These are phyloP conservation scores for Pachyrhynchus sulphureomaculatus DNA, from an alignment of 1,140 invertebrate species.

Conservation along the genomic window DNA sequence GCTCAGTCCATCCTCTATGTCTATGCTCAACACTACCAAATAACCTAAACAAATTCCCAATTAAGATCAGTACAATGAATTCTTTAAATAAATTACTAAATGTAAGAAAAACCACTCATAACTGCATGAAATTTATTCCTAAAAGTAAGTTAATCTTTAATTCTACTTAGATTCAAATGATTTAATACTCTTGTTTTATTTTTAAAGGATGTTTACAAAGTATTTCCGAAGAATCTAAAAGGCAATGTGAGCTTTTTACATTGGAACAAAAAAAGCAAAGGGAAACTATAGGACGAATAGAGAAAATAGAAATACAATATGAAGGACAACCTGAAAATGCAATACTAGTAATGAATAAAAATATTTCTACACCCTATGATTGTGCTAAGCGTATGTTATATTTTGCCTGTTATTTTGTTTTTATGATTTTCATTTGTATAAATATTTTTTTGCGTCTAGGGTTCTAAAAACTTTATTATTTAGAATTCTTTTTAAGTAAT, in stretches of 20 bases:
- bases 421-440: too few relatives aligned
- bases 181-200: background rate
- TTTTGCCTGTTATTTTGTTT: too few relatives aligned
- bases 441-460: too few relatives aligned
- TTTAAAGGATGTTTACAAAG: constrained; percentile 48
- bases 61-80: too few relatives aligned
- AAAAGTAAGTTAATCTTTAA: background rate
- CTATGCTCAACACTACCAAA: too few relatives aligned
- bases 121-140: background rate
- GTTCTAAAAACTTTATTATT: too few relatives aligned
- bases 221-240: constrained; percentile 56
- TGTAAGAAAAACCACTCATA: background rate
- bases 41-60: too few relatives aligned
- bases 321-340: constrained; percentile 71
- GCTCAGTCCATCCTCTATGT: too few relatives aligned
- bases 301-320: constrained; percentile 89
- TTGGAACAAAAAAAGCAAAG: constrained; percentile 74
- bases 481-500: too few relatives aligned
- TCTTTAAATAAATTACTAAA: constrained; percentile 5
- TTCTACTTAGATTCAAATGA: too few relatives aligned
- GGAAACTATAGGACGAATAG: constrained; percentile 74
- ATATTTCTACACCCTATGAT: constrained; percentile 88
- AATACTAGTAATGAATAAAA: constrained; percentile 87
- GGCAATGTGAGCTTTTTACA: constrained; percentile 73
- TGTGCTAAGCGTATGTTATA: constrained; percentile 83